A percentile compares a stretch with the other conserved stretches of the same genome.
These are phyloP conservation scores for Toxostoma redivivum DNA, from an alignment of 2,113 vertebrate genomes.

Conservation along the genomic window DNA sequence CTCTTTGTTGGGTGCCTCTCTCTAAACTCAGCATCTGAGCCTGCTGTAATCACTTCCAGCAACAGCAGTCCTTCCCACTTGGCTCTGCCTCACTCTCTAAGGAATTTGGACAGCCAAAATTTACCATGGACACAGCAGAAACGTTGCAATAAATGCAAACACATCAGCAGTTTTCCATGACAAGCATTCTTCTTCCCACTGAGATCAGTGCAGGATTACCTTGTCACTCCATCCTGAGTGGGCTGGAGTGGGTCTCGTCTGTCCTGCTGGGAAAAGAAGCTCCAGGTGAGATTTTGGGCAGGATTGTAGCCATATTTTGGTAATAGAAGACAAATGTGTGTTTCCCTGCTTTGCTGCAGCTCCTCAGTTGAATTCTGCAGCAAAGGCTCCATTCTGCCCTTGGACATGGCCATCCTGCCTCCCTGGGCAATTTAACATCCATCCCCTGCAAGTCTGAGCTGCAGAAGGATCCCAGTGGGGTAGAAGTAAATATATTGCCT, in stretches of 20 bases:
- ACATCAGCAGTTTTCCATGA: neutral
- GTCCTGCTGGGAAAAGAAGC: neutral
- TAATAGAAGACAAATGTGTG: rapidly evolving
- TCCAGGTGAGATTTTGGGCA: neutral
- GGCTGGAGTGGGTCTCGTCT: neutral
- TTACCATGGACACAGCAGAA: rapidly evolving
- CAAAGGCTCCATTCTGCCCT: neutral
- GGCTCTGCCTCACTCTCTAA: neutral
- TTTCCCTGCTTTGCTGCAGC: neutral
- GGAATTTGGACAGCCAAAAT: neutral
- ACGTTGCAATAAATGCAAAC: rapidly evolving
- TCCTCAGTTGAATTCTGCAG: neutral
- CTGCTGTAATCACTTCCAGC: neutral
- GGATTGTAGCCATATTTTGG: neutral
- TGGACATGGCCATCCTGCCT: neutral
- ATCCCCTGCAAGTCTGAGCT: neutral
- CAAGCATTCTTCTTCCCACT: neutral
- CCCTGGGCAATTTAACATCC: neutral
- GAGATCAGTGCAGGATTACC: neutral
- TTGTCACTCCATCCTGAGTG: rapidly evolving
- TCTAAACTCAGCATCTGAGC: neutral
- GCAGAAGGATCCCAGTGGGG: neutral
- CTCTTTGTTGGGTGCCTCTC: neutral
- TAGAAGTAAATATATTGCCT: neutral
- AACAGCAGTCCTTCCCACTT: neutral